Percentiles rank a stretch among this genome's conserved stretches.
Evolutionary conservation across 1,140 invertebrate species (phyloP).

Genomic region (Aricia agestis): DNA sequence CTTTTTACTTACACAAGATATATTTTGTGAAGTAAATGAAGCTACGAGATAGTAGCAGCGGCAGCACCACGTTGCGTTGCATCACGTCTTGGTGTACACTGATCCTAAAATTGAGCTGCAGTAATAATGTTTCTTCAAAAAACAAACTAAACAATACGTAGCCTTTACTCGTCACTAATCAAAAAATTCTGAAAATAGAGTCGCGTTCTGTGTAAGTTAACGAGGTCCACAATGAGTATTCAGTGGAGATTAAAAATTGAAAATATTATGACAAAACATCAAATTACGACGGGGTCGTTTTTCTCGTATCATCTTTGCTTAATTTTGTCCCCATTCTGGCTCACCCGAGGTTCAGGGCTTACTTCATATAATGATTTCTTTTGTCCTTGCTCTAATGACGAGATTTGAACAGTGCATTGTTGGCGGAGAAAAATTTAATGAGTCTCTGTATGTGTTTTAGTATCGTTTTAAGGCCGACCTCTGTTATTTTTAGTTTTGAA

Average conservation of each 20-base stretch:
- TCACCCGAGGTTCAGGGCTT: constrained; percentile 14
- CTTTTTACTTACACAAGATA: too few species aligned
- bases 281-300: not conserved
- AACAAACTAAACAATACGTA: too few species aligned
- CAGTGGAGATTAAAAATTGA: not conserved
- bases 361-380: constrained; percentile 36
- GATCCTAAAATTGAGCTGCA: too few species aligned
- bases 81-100: too few species aligned
- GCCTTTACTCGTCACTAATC: too few species aligned
- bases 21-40: too few species aligned
- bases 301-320: constrained; percentile 15
- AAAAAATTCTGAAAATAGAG: too few species aligned
- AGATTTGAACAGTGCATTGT: constrained; percentile 30
- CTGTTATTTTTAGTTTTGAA: constrained; percentile 13
- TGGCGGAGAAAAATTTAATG: constrained; percentile 15
- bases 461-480: not conserved
- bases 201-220: not conserved
- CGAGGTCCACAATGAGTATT: not conserved
- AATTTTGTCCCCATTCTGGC: constrained; percentile 21
- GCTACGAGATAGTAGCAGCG: too few species aligned
- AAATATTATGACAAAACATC: not conserved
- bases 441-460: constrained; percentile 10
- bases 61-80: too few species aligned
- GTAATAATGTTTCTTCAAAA: too few species aligned
- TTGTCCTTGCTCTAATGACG: constrained; percentile 36